Evolutionary conservation across 1,140 invertebrate species (phyloP).

Genomic region (Caenorhabditis elegans): WBcel235 BX284605.5:14379001-14379500

Average conservation of each 20-base stretch:
- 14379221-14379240: neutral
- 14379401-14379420: neutral
- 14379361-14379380: slow-evolving; percentile 20
- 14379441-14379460: neutral
- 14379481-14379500: neutral
- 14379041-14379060: neutral
- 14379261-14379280: too few relatives aligned
- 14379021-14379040: too few relatives aligned
- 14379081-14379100: too few relatives aligned
- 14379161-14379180: too few relatives aligned
- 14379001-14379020: neutral
- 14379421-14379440: neutral
- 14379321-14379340: neutral
- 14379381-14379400: neutral
- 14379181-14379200: neutral
- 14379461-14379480: neutral
- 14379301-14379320: neutral
- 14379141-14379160: neutral
- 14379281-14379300: too few relatives aligned
- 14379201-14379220: neutral
- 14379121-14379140: neutral
- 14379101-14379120: too few relatives aligned
- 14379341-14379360: too few relatives aligned
- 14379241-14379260: neutral
- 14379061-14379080: slow-evolving; percentile 4